Evolutionary conservation across 2,113 vertebrate genomes (phyloP), one percentile per base, ranked within the genome.

Genomic region (Junco hyemalis): DNA sequence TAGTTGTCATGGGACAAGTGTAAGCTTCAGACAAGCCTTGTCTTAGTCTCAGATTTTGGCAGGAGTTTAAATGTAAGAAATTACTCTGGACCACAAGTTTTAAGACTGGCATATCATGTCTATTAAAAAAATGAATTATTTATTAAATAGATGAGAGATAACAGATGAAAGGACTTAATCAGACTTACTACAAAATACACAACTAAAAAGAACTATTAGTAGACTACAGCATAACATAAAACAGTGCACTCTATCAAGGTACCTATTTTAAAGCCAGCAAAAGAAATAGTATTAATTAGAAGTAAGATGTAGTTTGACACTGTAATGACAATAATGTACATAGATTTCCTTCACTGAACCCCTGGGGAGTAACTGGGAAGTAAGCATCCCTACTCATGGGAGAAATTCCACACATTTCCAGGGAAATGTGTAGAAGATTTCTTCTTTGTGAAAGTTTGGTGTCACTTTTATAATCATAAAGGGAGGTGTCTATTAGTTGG

Each of bases 391-490:
- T 18, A 36, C 11, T 59, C 16, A 31, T 2, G 5, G 21, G 31
- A 59, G 31, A 66, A 86, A 50, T 11, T 35, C 20, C 29, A 42
- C 29, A 40, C 7, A 21, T 42, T 51, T 36, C 36, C 25, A 36
- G 36, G 31, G 53, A 59, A 68, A 59, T 14, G 5, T 17, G 18
- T 36, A 66, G n/a, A 36, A 44, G 28, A 18, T 23, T 73, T 47
- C 59, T 54, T n/a, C 59, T 54, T 54, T 63, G 38, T 73, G 22
- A 23, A 54, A 47, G 7, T 73, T 72, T 64, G 31, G 4, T 59
- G 21, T 68, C 0, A 0, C 25, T 50, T 68, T 44, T 76, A 19
- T 36, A 60, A 35, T 36, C 2, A 0, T 77, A 26, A 51, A 51
- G 50, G 26, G 26, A 17, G 6, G 15, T 35, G 21, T 76, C 36